Conservation (phyloP, 2,888 invertebrate genomes). For the Troglohyphantes excavatus region DNA sequence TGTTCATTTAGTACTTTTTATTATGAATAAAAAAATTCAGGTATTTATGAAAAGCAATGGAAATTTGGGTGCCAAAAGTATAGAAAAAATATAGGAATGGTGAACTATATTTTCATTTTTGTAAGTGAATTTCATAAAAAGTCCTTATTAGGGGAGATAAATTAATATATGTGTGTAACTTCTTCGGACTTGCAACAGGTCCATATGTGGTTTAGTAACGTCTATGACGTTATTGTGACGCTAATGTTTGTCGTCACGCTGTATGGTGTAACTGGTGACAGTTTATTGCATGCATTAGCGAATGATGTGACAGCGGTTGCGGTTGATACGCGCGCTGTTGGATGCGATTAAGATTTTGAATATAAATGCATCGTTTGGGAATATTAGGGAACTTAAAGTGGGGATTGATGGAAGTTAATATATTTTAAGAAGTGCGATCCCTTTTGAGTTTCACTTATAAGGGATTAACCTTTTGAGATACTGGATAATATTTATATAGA, state of each 20-base stretch:
- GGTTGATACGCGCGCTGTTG: constrained; percentile 27
- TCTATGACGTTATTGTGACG: constrained; percentile 59
- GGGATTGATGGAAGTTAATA: neutral
- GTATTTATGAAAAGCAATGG: too few species aligned
- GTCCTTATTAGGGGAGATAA: too few species aligned
- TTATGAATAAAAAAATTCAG: too few species aligned
- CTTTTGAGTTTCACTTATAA: constrained; percentile 19
- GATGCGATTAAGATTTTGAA: constrained; percentile 48
- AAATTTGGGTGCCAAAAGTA: too few species aligned
- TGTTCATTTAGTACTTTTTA: too few species aligned
- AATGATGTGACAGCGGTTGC: constrained; percentile 14
- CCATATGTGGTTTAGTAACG: constrained; percentile 51
- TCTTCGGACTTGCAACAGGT: constrained; percentile 23
- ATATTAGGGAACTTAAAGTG: neutral
- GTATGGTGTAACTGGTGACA: constrained; percentile 47
- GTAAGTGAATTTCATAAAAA: too few species aligned
- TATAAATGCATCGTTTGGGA: neutral
- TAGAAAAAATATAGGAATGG: too few species aligned
- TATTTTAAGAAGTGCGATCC: neutral
- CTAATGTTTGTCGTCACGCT: constrained; percentile 69
- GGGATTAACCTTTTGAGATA: neutral
- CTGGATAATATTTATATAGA: neutral
- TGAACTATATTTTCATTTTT: too few species aligned
- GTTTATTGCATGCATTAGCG: constrained; percentile 24
- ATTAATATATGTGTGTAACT: constrained; percentile 4